Percentiles rank a stretch among this genome's conserved stretches.
phyloP scores from a whole-genome alignment of 1,140 invertebrate species.

The Trichogramma pretiosum region DNA sequence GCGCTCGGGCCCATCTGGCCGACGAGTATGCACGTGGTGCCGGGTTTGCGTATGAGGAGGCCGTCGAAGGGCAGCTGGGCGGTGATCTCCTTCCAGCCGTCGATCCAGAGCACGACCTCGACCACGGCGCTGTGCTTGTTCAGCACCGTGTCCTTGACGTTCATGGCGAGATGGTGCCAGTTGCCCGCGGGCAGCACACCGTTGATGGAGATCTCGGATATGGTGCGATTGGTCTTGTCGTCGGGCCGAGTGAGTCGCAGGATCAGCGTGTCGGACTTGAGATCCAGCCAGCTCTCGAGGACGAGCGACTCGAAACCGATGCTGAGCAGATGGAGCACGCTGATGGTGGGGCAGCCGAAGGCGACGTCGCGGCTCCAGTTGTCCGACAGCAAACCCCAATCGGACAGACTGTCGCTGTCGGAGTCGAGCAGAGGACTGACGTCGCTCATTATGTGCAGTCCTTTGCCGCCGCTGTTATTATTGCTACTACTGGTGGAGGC shows the following conservation, averaged over 20 bases:
- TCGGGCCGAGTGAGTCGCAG: constrained; percentile 50
- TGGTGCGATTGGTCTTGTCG: constrained; percentile 44
- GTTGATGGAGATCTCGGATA: constrained; percentile 47
- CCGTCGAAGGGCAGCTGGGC: constrained; percentile 45
- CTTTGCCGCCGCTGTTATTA: too few relatives aligned
- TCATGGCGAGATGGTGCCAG: constrained; percentile 55
- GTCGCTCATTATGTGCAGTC: constrained; percentile 16
- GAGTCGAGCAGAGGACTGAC: constrained; percentile 27
- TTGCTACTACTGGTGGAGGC: constrained; percentile 14
- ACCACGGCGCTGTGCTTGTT: constrained; percentile 51
- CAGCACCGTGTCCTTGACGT: constrained; percentile 50
- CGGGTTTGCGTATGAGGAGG: constrained; percentile 42
- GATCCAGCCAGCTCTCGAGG: constrained; percentile 46
- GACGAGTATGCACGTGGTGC: constrained; percentile 44
- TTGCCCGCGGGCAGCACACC: constrained; percentile 42
- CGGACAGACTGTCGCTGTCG: constrained; percentile 37
- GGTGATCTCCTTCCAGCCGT: constrained; percentile 45
- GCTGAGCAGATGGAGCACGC: constrained; percentile 49
- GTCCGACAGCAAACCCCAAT: constrained; percentile 43
- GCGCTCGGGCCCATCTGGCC: constrained; percentile 41
- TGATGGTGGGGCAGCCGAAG: constrained; percentile 35
- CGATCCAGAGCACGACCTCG: constrained; percentile 48
- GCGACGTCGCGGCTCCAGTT: constrained; percentile 40
- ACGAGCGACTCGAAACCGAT: constrained; percentile 49
- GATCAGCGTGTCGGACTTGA: constrained; percentile 43